Conservation (phyloP, 2,113 vertebrate genomes). For the Corythornis cristatus region DNA sequence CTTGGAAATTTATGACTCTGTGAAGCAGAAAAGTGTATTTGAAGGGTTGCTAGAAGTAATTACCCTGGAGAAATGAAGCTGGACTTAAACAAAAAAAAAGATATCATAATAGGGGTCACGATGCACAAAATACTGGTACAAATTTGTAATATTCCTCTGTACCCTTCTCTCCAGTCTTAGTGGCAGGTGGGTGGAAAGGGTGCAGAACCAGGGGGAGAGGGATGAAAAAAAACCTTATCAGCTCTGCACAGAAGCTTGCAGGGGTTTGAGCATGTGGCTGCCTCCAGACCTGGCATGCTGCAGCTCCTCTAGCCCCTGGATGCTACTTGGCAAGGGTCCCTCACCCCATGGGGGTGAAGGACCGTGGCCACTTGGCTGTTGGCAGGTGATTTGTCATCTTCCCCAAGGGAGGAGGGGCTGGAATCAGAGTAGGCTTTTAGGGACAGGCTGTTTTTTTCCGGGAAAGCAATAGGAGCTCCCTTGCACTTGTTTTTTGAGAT, state of each 20-base stretch:
- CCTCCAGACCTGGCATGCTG: not conserved
- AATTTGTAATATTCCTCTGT: not conserved
- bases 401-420: not conserved
- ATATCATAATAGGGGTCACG: not conserved
- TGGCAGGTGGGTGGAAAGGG: not conserved
- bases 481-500: not conserved
- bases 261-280: not conserved
- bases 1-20: not conserved
- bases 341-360: not conserved
- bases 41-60: slow-evolving; percentile 28
- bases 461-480: not conserved
- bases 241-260: not conserved
- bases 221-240: not conserved
- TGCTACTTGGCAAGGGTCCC: not conserved
- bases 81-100: not conserved
- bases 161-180: not conserved
- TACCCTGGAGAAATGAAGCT: slow-evolving; percentile 13
- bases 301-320: not conserved
- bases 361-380: not conserved
- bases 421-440: not conserved
- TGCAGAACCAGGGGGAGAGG: not conserved
- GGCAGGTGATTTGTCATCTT: slow-evolving; percentile 16
- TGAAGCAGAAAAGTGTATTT: not conserved
- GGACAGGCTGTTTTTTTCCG: slow-evolving; percentile 25
- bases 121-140: not conserved